Percentiles rank a stretch among this genome's conserved stretches.
phyloP scores from a whole-genome alignment of 2,797 vertebrate genomes.

The Pseudopleuronectes americanus region DNA sequence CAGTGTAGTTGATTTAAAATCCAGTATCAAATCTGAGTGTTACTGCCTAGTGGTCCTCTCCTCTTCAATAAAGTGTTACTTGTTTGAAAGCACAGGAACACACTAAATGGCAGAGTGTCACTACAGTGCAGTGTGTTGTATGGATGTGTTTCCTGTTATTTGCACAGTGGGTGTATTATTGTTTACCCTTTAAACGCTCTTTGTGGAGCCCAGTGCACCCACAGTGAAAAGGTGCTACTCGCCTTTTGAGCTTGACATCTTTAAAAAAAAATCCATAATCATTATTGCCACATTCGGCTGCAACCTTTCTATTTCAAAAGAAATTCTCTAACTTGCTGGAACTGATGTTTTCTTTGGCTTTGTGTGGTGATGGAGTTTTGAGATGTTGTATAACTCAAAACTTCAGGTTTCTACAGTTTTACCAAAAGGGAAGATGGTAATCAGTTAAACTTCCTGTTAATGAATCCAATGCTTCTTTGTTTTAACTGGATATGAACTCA shows the following conservation, averaged over 20 bases:
- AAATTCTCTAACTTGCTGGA: no score
- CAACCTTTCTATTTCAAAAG: no score
- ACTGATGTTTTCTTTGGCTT: no score
- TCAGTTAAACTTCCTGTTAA: slow-evolving; percentile 3
- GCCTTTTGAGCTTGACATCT: no score
- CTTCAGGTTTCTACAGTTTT: background rate
- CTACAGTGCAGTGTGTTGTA: background rate
- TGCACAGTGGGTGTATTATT: slow-evolving; percentile 1
- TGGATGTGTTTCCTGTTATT: background rate
- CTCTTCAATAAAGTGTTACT: slow-evolving; percentile 1
- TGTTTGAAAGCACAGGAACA: background rate
- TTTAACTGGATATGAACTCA: slow-evolving; percentile 23
- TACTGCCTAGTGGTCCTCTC: no score
- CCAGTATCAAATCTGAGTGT: background rate
- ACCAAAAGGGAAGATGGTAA: slow-evolving; percentile 9
- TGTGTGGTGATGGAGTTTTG: background rate
- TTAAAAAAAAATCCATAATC: no score
- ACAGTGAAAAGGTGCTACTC: no score
- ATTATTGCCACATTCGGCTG: no score
- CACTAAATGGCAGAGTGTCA: background rate
- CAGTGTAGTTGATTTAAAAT: no score
- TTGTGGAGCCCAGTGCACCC: no score
- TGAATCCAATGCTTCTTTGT: background rate
- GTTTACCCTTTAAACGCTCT: background rate
- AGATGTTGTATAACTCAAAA: background rate